Conservation (phyloP, 2,797 vertebrate genomes). For the Psittacula derbiana region DNA sequence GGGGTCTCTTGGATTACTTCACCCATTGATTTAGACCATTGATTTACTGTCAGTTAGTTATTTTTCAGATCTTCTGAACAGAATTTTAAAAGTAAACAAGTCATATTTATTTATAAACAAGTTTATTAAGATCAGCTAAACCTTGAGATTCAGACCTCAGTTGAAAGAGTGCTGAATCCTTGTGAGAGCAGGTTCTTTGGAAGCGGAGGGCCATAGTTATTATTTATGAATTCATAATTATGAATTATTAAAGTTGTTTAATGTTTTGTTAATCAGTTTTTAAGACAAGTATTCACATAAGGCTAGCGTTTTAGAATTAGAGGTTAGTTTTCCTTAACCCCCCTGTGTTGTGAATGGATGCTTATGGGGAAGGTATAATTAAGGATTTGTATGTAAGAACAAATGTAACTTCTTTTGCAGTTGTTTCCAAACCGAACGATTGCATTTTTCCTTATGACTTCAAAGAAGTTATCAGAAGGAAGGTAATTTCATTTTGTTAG, state of each 20-base stretch:
- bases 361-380: background rate
- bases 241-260: background rate
- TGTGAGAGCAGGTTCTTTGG: background rate
- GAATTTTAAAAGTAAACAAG: background rate
- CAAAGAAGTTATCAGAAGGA: slow-evolving; percentile 84
- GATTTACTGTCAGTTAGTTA: background rate
- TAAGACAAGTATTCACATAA: background rate
- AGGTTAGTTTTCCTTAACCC: background rate
- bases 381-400: background rate
- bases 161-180: background rate
- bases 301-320: background rate
- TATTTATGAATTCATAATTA: background rate
- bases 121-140: background rate
- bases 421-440: slow-evolving; percentile 89
- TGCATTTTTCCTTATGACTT: slow-evolving; percentile 96
- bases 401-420: slow-evolving; percentile 73
- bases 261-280: background rate
- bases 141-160: background rate
- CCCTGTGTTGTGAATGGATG: background rate
- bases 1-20: background rate
- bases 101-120: background rate
- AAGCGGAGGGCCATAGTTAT: background rate
- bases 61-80: background rate
- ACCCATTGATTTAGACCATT: background rate
- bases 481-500: slow-evolving; percentile 77